These are phyloP conservation scores for Ptilorrhoa leucosticta DNA, from an alignment of 2,113 vertebrate species.

Conservation along the genomic window DNA sequence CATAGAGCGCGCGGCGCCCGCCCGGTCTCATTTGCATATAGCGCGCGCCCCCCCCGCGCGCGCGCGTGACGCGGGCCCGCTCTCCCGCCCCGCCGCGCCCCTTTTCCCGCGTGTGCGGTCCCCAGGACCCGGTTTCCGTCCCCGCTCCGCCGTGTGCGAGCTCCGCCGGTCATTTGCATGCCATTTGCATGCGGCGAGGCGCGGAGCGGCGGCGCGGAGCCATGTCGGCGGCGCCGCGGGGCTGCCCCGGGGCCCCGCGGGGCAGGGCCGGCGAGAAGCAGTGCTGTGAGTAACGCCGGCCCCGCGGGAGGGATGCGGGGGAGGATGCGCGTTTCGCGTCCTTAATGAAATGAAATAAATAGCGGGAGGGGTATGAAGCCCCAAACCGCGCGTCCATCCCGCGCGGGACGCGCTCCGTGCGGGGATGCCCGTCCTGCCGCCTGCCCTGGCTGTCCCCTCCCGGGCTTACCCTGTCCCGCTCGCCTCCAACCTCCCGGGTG, in stretches of 20 bases:
- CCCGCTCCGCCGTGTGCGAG: not conserved
- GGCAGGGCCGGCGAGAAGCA: constrained; percentile 62
- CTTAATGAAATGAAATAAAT: accelerated
- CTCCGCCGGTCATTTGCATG: not conserved
- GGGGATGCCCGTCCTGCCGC: not conserved
- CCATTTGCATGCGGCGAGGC: not conserved
- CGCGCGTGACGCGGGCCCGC: not conserved
- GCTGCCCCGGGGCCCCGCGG: constrained; percentile 31
- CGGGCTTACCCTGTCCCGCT: not conserved
- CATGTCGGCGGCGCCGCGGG: constrained; percentile 60
- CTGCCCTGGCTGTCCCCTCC: not conserved
- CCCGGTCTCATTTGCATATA: not conserved
- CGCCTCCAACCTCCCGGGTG: accelerated
- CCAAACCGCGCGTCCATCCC: accelerated
- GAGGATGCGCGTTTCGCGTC: not conserved
- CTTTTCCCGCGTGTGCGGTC: not conserved
- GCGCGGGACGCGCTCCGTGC: not conserved
- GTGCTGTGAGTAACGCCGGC: constrained; percentile 69
- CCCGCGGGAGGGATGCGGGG: accelerated
- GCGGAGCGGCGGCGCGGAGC: not conserved
- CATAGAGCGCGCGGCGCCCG: not conserved
- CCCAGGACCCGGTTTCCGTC: accelerated
- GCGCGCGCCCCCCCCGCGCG: not conserved
- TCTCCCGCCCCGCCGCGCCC: not conserved
- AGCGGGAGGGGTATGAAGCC: not conserved